These are phyloP conservation scores for Orchestia grillus DNA, from an alignment of 1,140 invertebrate species.

Conservation along the genomic window DNA sequence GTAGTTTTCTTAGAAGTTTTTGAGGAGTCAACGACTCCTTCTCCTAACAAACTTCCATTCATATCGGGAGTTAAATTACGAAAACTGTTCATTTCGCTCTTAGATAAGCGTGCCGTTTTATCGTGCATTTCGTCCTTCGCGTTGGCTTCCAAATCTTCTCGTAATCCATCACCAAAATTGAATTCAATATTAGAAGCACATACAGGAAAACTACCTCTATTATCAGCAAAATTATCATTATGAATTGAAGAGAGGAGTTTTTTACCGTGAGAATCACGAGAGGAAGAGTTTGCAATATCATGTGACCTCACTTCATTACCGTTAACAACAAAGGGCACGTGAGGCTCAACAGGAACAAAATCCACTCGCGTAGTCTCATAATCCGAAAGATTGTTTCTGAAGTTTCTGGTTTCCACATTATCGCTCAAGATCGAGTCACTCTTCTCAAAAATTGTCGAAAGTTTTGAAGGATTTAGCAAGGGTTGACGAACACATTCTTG, in stretches of 20 bases:
- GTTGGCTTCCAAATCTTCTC: not conserved
- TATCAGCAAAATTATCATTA: not conserved
- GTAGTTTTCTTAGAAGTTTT: not conserved
- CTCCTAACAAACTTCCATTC: not conserved
- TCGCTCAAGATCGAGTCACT: not conserved
- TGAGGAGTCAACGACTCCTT: not conserved
- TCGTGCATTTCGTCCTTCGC: not conserved
- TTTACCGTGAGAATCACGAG: not conserved
- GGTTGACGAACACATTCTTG: not conserved
- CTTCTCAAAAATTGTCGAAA: not conserved
- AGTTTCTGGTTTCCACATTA: too few species aligned
- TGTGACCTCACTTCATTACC: not conserved
- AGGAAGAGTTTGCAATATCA: not conserved
- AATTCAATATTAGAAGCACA: not conserved
- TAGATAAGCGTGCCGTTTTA: not conserved
- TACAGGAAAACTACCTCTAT: not conserved
- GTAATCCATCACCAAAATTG: not conserved
- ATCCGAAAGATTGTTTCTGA: not conserved
- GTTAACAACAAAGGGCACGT: not conserved
- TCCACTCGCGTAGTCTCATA: not conserved
- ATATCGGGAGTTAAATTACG: not conserved
- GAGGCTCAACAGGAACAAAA: not conserved
- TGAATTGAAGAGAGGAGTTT: not conserved
- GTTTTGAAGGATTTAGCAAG: not conserved
- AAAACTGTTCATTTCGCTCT: not conserved